Evolutionary conservation across 2,888 invertebrate species (phyloP).

Genomic region (Entomobrya proxima): DNA sequence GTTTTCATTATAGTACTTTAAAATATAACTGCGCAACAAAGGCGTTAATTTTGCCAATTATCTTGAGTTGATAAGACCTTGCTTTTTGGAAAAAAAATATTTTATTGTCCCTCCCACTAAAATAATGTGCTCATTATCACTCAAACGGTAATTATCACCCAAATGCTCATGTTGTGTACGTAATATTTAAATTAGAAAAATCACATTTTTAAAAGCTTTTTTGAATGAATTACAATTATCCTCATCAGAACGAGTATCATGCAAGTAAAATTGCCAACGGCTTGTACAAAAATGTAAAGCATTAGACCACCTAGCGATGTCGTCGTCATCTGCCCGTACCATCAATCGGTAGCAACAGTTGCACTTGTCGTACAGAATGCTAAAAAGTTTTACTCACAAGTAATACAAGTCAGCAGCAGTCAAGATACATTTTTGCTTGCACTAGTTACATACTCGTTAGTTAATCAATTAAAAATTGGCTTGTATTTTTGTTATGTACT

Average conservation of each 20-base stretch:
- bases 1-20: no score
- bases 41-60: neutral
- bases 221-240: no score
- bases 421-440: neutral
- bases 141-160: neutral
- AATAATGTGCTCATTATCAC: slow-evolving; percentile 45
- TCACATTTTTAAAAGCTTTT: neutral
- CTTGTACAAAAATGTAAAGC: neutral
- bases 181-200: neutral
- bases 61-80: neutral
- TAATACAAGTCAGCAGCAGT: neutral
- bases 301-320: slow-evolving; percentile 30
- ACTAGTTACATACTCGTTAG: neutral
- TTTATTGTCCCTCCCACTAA: neutral
- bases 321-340: slow-evolving; percentile 27
- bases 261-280: slow-evolving; percentile 38
- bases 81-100: neutral
- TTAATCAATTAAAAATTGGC: neutral
- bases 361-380: neutral
- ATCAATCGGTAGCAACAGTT: neutral
- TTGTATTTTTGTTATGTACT: no score
- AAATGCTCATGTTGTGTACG: no score
- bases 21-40: neutral
- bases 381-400: neutral
- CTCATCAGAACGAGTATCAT: neutral